These are phyloP conservation scores for Polypedilum pembai DNA, from an alignment of 1,140 invertebrate species.

Conservation along the genomic window DNA sequence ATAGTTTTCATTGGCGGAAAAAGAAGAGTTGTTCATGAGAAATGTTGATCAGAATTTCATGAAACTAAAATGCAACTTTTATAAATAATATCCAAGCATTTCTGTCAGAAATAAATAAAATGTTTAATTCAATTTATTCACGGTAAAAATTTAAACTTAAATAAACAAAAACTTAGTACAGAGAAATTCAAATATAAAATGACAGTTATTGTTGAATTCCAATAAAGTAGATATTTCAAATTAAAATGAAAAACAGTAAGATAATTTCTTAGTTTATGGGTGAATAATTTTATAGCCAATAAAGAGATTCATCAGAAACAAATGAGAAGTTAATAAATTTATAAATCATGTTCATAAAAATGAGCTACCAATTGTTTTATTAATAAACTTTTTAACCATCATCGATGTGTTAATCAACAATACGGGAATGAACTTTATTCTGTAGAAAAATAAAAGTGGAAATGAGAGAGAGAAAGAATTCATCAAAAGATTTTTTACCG, in stretches of 20 bases:
- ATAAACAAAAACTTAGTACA: no score
- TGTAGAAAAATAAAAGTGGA: background rate
- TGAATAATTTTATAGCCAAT: background rate
- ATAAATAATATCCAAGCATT: no score
- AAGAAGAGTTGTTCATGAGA: no score
- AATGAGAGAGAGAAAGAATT: background rate
- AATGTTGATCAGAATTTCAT: background rate
- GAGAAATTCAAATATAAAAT: no score
- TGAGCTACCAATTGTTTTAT: constrained; percentile 17
- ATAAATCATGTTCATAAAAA: background rate
- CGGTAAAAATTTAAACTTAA: no score
- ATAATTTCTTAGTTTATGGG: no score
- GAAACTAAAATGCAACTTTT: background rate
- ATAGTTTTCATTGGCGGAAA: no score
- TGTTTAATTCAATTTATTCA: no score
- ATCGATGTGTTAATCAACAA: constrained; percentile 18
- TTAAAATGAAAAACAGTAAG: background rate
- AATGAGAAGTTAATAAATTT: constrained; percentile 1
- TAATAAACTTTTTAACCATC: background rate
- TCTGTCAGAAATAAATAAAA: no score
- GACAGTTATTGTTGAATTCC: no score
- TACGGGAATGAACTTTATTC: background rate
- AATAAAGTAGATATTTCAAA: no score
- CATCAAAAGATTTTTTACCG: constrained; percentile 6
- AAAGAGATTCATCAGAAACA: background rate